Evolutionary conservation across 2,113 vertebrate genomes (phyloP).

Genomic region (Nothoprocta perdicaria): DNA sequence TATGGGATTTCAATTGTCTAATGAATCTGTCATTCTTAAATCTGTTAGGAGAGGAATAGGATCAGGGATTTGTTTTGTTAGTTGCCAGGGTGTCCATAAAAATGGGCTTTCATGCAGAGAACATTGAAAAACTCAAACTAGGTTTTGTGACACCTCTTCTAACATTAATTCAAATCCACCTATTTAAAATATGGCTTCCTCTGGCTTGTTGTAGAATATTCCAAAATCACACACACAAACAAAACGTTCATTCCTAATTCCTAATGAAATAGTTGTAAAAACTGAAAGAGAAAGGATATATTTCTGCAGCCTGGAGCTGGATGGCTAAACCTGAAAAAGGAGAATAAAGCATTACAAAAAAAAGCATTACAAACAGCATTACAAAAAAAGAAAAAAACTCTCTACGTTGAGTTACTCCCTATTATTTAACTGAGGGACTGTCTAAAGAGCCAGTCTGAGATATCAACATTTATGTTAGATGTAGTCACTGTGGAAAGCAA

Average conservation of each 20-base stretch:
- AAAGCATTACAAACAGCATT: too few species aligned
- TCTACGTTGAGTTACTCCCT: not conserved
- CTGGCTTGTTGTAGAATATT: not conserved
- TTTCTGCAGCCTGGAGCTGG: not conserved
- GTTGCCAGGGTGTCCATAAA: not conserved
- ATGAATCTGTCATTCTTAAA: not conserved
- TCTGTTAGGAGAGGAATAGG: not conserved
- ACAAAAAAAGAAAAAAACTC: not conserved
- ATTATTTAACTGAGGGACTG: not conserved
- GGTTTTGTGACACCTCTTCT: not conserved
- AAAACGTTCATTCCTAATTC: not conserved
- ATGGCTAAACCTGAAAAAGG: not conserved
- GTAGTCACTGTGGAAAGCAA: not conserved
- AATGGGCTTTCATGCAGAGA: not conserved
- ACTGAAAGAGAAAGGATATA: not conserved
- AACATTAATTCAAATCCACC: not conserved
- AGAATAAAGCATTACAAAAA: not conserved
- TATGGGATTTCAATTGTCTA: not conserved
- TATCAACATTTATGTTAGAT: not conserved
- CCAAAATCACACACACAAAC: not conserved
- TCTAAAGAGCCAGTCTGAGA: not conserved
- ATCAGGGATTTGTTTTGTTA: not conserved
- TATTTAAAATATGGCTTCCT: not conserved
- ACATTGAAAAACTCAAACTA: not conserved
- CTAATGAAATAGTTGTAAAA: not conserved